Conservation (phyloP, 2,888 invertebrate species). For the Agonopterix arenella region DNA sequence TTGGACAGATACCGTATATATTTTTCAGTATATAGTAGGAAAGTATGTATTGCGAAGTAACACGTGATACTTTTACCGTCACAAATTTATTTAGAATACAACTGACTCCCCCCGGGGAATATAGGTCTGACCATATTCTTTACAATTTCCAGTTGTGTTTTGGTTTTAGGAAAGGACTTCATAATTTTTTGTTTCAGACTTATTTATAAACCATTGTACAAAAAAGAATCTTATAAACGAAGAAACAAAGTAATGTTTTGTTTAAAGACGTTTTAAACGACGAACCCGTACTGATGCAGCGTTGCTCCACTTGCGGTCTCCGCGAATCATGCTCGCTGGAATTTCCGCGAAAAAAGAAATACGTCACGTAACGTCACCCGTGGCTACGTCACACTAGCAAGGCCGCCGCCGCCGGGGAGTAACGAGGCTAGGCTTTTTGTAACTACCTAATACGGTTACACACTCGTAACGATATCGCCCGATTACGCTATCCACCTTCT, state of each 20-base stretch:
- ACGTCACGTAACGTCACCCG: slow-evolving; percentile 54
- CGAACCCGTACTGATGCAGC: not conserved
- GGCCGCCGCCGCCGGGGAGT: slow-evolving; percentile 34
- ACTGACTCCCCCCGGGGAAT: too few species aligned
- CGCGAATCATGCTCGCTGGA: slow-evolving; percentile 56
- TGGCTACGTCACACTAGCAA: slow-evolving; percentile 54
- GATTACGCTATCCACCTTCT: slow-evolving; percentile 3
- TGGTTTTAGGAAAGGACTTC: not conserved
- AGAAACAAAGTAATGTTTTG: not conserved
- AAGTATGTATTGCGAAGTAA: too few species aligned
- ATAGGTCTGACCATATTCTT: too few species aligned
- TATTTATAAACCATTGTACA: not conserved
- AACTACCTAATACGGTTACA: slow-evolving; percentile 34
- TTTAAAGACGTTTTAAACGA: not conserved
- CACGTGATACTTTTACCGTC: too few species aligned
- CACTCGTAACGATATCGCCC: slow-evolving; percentile 4
- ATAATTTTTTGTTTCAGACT: not conserved
- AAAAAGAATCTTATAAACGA: not conserved
- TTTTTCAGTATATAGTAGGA: too few species aligned
- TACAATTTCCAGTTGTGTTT: too few species aligned
- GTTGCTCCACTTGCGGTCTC: slow-evolving; percentile 23
- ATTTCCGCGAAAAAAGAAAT: slow-evolving; percentile 69
- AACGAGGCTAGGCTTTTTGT: slow-evolving; percentile 24
- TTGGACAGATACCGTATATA: too few species aligned
- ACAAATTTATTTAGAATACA: too few species aligned